phyloP scores from a whole-genome alignment of 2,113 vertebrate genomes.

The Mandrillus leucophaeus region DNA sequence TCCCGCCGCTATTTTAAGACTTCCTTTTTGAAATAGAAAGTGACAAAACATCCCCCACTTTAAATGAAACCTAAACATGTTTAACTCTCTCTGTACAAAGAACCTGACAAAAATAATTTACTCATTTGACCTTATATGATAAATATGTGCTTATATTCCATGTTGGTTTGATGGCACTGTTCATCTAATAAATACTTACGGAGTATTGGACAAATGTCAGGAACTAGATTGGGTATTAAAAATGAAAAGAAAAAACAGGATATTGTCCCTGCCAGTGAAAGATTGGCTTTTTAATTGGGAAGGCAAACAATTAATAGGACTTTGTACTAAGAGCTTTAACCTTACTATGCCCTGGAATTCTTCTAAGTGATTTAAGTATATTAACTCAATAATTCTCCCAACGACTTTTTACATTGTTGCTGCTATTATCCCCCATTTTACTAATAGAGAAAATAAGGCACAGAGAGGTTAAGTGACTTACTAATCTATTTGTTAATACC shows the following conservation, averaged over 20 bases:
- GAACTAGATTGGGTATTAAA: not conserved
- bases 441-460: not conserved
- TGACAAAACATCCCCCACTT: not conserved
- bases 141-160: not conserved
- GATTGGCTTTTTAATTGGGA: not conserved
- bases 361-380: not conserved
- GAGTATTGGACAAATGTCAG: not conserved
- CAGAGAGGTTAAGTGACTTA: not conserved
- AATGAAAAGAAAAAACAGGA: not conserved
- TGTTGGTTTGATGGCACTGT: not conserved
- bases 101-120: not conserved
- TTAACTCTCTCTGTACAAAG: not conserved
- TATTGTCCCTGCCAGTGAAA: not conserved
- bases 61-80: not conserved
- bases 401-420: not conserved
- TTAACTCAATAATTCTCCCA: slow-evolving; percentile 12
- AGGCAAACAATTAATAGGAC: not conserved
- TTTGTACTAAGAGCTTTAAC: not conserved
- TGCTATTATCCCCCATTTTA: slow-evolving; percentile 3
- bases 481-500: not conserved
- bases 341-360: not conserved
- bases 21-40: not conserved
- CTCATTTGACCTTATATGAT: not conserved
- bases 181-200: not conserved
- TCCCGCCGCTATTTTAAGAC: not conserved